Base-by-base conservation (phyloP, 1,140 invertebrate species). In the Holotrichia oblita region DNA sequence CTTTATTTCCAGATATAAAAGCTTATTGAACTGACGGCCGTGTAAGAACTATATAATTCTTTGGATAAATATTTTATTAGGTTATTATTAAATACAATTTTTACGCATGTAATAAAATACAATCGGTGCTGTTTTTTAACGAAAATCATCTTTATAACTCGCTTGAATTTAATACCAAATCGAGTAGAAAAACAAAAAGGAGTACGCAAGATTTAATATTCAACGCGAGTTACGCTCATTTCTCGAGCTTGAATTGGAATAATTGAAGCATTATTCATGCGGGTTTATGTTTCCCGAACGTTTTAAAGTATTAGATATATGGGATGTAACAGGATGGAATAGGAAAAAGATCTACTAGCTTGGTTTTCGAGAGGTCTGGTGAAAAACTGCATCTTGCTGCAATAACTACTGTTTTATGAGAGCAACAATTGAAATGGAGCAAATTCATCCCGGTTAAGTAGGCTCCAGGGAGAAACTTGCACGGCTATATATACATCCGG, bases 401-500 rank as follows among this genome's bases (percentile, higher is more conserved):
- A 34, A 69, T 69, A 69, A 69, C 61, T 69, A 69, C 22, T 10
- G 61, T 69, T 69, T 69, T 69, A 69, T 69, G 61, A 69, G 61
- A 69, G 61, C 61, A 69, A 69, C 61, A 69, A 69, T 69, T 69
- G 61, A 69, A 27, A 69, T 14, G 61, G 61, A 69, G 61, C 22
- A 14, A 27, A 69, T 69, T 69, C 61, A 69, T 69, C 22, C 61
- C 22, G 22, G 22, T 69, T 69, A 69, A 69, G 61, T 69, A 69
- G 61, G 22, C 61, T 69, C 61, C 22, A 22, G 61, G 61, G 48
- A 55, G n/a, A 14, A 17, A 55, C 48, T 17, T 10, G 12, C 48
- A 17, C 14, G 14, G 48, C 48, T 17, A n/a, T 55, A 55, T 55
- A 55, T 17, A 34, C 8, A 7, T 69, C 61, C 22, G 61, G 61